Evolutionary conservation across 2,797 vertebrate species (phyloP), one percentile per base, ranked within the genome.

Genomic region (Potorous gilbertii): DNA sequence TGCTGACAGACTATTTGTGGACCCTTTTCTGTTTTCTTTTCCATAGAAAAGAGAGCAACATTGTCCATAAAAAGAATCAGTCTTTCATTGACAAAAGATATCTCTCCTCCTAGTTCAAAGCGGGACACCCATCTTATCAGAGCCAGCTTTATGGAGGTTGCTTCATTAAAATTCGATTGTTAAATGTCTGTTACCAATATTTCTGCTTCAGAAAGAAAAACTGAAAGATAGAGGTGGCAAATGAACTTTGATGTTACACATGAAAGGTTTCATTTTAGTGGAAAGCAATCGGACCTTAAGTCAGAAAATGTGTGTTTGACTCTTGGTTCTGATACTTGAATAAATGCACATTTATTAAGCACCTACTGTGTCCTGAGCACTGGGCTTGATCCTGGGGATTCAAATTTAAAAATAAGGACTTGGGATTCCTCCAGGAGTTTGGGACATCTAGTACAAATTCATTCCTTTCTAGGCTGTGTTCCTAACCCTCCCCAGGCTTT

Each of bases 11-110:
- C 50, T 56, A n/a, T 92, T 31, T 40, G 46, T 90, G 55, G 46
- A 6, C 90, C 40, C 50, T 21, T 54, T 93, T 40, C n/a, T 31
- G 59, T 56, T 21, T 50, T 31, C 92, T 93, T 96, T 93, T 56
- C 92, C 29, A 8, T 87, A 89, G 93, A 90, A 92, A 52, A 29
- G 28, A 90, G 34, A 31, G 46, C n/a, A 54, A 2, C 27, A 29
- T 87, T 87, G 40, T 89, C 91, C 54, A 16, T 52, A 0, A 66
- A 55, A 94, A 94, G 50, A 92, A 21, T 54, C 5, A 40, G 14
- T 16, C 12, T 3, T 34, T 46, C 28, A 55, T 28, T 55, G 1
- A 13, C 6, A 74, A 18, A 54, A 55, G 40, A 6, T 10, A 12
- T 18, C 55, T 16, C 27, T n/a, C 46, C 21, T 1, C 34, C 52